Conservation (phyloP, 2,888 invertebrate species). For the Cephus rjabovi region DNA sequence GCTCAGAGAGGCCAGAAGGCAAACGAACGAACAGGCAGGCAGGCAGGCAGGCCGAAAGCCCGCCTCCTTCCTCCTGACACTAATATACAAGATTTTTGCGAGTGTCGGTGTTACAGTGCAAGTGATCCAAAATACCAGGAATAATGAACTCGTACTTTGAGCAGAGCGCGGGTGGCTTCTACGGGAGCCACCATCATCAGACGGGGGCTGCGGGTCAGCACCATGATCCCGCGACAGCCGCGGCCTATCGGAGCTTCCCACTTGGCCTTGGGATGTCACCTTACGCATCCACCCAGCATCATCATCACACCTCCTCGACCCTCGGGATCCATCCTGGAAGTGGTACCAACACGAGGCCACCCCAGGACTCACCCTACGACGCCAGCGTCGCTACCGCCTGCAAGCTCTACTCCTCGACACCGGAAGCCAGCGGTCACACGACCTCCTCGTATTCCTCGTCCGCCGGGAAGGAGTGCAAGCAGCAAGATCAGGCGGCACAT, state of each 20-base stretch:
- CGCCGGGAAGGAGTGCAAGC: slow-evolving; percentile 82
- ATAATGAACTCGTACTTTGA: slow-evolving; percentile 97
- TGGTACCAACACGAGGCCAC: slow-evolving; percentile 81
- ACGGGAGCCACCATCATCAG: slow-evolving; percentile 91
- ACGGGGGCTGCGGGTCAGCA: slow-evolving; percentile 74
- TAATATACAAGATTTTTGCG: background rate
- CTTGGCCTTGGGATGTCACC: slow-evolving; percentile 87
- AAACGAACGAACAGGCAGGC: slow-evolving; percentile 29
- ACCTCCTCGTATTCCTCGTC: slow-evolving; percentile 70
- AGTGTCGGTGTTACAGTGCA: slow-evolving; percentile 56
- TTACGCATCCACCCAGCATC: slow-evolving; percentile 77
- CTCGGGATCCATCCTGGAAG: slow-evolving; percentile 72
- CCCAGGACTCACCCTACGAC: slow-evolving; percentile 92
- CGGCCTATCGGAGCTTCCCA: slow-evolving; percentile 86
- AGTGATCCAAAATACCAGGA: slow-evolving; percentile 55
- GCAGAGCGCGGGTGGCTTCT: slow-evolving; percentile 87
- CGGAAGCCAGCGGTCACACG: slow-evolving; percentile 72
- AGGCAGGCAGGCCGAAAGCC: background rate
- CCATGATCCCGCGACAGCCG: slow-evolving; percentile 80
- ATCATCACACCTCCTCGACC: slow-evolving; percentile 73
- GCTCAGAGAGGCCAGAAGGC: slow-evolving; percentile 12
- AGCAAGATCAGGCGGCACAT: slow-evolving; percentile 68
- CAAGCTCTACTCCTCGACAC: slow-evolving; percentile 81
- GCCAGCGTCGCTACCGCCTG: slow-evolving; percentile 90
- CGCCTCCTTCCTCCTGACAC: background rate